phyloP scores from a whole-genome alignment of 2,113 vertebrate genomes.

The Carassius gibelio region DNA sequence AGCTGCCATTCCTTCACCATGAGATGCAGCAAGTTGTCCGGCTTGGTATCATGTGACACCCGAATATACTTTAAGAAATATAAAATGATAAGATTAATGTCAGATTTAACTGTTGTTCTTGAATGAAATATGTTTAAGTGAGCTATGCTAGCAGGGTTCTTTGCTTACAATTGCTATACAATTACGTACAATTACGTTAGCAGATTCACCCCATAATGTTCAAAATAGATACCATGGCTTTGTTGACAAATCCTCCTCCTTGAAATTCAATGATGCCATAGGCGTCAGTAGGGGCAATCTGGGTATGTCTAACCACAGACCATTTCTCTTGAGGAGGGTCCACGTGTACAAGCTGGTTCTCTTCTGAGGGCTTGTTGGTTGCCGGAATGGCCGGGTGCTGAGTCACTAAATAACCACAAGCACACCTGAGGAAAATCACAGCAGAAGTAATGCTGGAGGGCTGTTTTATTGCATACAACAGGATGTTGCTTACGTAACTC shows the following conservation, averaged over 20 bases:
- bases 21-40: slow-evolving; percentile 90
- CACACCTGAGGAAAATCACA: slow-evolving; percentile 77
- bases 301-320: slow-evolving; percentile 87
- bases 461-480: not conserved
- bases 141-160: not conserved
- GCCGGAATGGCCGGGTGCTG: slow-evolving; percentile 84
- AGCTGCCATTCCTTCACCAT: slow-evolving; percentile 98
- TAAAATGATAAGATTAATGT: not conserved
- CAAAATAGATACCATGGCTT: slow-evolving; percentile 84
- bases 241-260: slow-evolving; percentile 91
- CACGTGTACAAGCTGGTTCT: slow-evolving; percentile 77
- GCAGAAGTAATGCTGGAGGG: not conserved
- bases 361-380: slow-evolving; percentile 76
- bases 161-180: not conserved
- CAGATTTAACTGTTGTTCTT: not conserved
- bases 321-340: slow-evolving; percentile 88
- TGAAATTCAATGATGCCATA: slow-evolving; percentile 94
- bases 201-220: not conserved
- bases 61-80: slow-evolving; percentile 85
- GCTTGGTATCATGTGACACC: slow-evolving; percentile 90
- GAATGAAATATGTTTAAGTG: not conserved
- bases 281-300: slow-evolving; percentile 86
- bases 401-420: slow-evolving; percentile 87
- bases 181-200: no score
- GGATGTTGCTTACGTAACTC: not conserved